phyloP scores from a whole-genome alignment of 2,888 invertebrate species.

The Therioaphis trifolii region DNA sequence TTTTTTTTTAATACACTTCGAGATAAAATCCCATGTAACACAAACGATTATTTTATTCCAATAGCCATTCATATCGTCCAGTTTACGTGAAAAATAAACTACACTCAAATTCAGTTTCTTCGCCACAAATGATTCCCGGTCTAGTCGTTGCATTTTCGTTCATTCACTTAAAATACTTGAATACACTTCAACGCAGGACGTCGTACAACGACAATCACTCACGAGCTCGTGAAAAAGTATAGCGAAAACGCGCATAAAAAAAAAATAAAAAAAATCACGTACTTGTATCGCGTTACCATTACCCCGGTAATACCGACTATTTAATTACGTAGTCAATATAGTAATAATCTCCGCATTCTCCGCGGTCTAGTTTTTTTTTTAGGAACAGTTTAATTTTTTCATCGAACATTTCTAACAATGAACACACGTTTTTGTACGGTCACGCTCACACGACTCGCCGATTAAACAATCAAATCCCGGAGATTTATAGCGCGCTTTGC shows the following conservation, averaged over 20 bases:
- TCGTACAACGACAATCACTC: not conserved
- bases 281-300: not conserved
- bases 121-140: too few species aligned
- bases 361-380: constrained; percentile 9
- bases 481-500: constrained; percentile 36
- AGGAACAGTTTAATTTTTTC: constrained; percentile 23
- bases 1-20: too few species aligned
- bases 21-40: too few species aligned
- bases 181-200: too few species aligned
- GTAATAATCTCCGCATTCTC: constrained; percentile 1
- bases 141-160: too few species aligned
- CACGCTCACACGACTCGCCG: constrained; percentile 45
- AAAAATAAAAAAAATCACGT: too few species aligned
- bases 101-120: too few species aligned
- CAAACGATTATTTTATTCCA: too few species aligned
- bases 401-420: not conserved
- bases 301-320: not conserved
- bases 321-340: not conserved
- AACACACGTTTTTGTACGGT: constrained; percentile 13
- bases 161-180: too few species aligned
- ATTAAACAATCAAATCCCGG: constrained; percentile 51
- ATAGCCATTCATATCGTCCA: too few species aligned
- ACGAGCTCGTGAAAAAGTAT: not conserved
- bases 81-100: too few species aligned
- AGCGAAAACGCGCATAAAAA: not conserved